Evolutionary conservation across 2,113 vertebrate species (phyloP).

Genomic region (Acanthochromis polyacanthus): DNA sequence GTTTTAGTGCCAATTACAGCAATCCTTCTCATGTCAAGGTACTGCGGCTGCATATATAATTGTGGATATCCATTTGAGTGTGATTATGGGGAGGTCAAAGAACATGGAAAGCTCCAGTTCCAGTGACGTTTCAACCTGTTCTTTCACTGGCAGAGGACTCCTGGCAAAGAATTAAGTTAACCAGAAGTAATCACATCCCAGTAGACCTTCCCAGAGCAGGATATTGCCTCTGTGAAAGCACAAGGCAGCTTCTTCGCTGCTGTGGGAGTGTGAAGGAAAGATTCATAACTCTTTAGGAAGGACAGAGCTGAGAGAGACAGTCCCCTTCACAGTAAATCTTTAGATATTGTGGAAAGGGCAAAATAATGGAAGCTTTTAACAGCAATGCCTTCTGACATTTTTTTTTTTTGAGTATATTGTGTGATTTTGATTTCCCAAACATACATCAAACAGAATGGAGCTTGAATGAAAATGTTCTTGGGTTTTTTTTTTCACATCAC

Average conservation of each 20-base stretch:
- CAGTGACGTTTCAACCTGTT: no score
- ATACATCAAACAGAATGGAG: background rate
- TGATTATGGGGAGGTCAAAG: no score
- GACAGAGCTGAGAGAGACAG: background rate
- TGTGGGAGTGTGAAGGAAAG: background rate
- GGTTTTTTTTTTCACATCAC: background rate
- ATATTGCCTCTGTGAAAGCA: background rate
- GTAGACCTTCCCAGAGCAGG: background rate
- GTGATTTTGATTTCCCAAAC: background rate
- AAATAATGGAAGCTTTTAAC: background rate
- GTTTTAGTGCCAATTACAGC: no score
- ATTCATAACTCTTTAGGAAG: background rate
- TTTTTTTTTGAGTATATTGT: background rate
- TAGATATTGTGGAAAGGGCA: background rate
- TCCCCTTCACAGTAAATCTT: background rate
- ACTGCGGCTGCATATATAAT: no score
- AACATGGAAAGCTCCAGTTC: no score
- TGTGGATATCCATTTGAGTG: no score
- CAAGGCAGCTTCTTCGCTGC: background rate
- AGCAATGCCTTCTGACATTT: background rate
- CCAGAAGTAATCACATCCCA: background rate
- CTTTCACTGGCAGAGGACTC: background rate
- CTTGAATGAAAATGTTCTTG: background rate
- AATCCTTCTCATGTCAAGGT: no score
- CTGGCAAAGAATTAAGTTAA: background rate